Evolutionary conservation across 2,797 vertebrate genomes (phyloP).

Genomic region (Gouania willdenowi): DNA sequence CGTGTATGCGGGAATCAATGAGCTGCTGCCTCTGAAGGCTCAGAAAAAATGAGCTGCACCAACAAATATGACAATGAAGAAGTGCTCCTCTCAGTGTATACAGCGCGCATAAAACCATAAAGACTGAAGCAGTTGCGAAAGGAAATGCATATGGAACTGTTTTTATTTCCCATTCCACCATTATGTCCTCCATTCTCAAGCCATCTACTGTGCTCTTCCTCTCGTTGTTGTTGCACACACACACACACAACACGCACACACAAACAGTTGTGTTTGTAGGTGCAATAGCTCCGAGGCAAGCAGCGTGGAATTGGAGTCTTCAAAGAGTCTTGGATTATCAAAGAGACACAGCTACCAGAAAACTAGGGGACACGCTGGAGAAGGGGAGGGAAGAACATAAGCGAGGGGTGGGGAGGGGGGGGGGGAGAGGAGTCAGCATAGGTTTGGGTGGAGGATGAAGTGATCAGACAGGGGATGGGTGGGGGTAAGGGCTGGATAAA

Average conservation of each 20-base stretch:
- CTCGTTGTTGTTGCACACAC: conserved; percentile 17
- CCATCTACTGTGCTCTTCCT: conserved; percentile 45
- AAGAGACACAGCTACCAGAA: conserved; percentile 78
- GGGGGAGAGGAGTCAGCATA: conserved; percentile 60
- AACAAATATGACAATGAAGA: conserved; percentile 82
- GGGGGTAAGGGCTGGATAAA: conserved; percentile 49
- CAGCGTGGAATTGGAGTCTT: conserved; percentile 76
- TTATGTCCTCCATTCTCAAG: conserved; percentile 66
- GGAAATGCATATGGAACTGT: conserved; percentile 72
- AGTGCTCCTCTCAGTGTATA: conserved; percentile 75
- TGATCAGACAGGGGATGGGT: conserved; percentile 65
- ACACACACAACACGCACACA: conserved; percentile 27
- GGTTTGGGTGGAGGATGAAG: conserved; percentile 70
- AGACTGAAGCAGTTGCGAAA: conserved; percentile 52
- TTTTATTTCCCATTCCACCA: conserved; percentile 68
- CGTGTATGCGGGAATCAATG: conserved; percentile 74
- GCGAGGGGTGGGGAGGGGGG: conserved; percentile 45
- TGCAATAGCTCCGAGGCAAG: conserved; percentile 75
- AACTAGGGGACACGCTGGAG: conserved; percentile 68
- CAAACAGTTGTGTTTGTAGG: conserved; percentile 74
- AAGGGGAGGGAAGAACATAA: conserved; percentile 65
- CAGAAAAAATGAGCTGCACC: conserved; percentile 76
- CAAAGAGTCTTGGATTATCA: conserved; percentile 78
- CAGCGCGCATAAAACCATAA: conserved; percentile 74
- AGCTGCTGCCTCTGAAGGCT: conserved; percentile 74